Percentiles rank a stretch among this genome's conserved stretches.
Conservation (phyloP, 1,140 invertebrate genomes). For the Monomorium pharaonis region DNA sequence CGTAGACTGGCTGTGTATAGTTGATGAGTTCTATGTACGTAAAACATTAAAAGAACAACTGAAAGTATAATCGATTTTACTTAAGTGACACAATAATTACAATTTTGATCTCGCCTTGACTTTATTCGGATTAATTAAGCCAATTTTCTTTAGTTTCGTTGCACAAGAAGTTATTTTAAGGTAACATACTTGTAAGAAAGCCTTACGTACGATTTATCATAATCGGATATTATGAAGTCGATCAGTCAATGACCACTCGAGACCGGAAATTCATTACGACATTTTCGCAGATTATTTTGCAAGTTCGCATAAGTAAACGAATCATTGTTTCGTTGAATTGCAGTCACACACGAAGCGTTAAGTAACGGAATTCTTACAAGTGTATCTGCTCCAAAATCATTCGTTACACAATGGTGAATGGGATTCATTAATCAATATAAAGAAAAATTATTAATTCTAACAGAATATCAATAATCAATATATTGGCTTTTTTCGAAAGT, state of each 20-base stretch:
- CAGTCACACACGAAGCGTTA: background rate
- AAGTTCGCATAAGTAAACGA: background rate
- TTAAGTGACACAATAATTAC: background rate
- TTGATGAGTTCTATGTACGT: constrained; percentile 92
- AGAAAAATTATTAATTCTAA: background rate
- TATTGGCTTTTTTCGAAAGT: background rate
- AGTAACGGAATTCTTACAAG: background rate
- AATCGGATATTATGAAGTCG: background rate
- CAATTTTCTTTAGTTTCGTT: background rate
- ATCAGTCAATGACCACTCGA: background rate
- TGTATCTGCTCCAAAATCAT: background rate
- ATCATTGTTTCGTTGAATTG: constrained; percentile 9
- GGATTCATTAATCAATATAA: constrained; percentile 18
- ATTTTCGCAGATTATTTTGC: constrained; percentile 23
- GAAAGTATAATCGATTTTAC: background rate
- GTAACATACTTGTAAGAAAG: background rate
- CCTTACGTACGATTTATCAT: background rate
- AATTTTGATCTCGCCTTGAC: background rate
- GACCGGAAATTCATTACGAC: constrained; percentile 10
- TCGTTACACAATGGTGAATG: constrained; percentile 24
- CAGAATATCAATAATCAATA: background rate
- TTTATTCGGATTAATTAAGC: background rate
- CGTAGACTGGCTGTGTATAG: constrained; percentile 97
- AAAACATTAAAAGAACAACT: background rate
- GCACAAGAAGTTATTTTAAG: constrained; percentile 6